A percentile compares a stretch with the other conserved stretches of the same genome.
Evolutionary conservation across 2,888 invertebrate species (phyloP).

Genomic region (Danaus chrysippus): DNA sequence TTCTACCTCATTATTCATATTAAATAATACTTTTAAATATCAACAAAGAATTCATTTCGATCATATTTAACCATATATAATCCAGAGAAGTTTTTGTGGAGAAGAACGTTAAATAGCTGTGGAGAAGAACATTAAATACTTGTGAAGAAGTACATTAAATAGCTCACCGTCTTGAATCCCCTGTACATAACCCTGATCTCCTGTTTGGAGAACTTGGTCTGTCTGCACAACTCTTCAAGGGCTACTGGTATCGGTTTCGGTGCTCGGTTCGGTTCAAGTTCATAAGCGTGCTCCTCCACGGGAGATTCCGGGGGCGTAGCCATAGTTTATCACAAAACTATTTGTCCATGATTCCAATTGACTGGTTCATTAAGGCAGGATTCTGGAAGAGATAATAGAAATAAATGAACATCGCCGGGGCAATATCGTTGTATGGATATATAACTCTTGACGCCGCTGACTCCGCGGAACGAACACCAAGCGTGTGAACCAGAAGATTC

Average conservation of each 20-base stretch:
- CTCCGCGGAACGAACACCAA: too few species aligned
- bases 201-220: constrained; percentile 96
- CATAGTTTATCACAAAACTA: constrained; percentile 68
- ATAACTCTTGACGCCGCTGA: too few species aligned
- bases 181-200: constrained; percentile 98
- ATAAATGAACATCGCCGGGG: too few species aligned
- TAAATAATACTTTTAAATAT: too few species aligned
- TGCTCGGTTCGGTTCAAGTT: constrained; percentile 87
- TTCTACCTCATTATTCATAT: too few species aligned
- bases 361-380: constrained; percentile 8
- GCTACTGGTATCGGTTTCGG: constrained; percentile 92
- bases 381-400: too few species aligned
- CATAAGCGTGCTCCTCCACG: constrained; percentile 91
- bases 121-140: background rate
- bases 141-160: background rate
- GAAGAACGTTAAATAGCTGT: background rate
- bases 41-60: too few species aligned
- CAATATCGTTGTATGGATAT: too few species aligned
- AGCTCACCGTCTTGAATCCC: constrained; percentile 95
- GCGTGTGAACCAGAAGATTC: too few species aligned
- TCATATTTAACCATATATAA: too few species aligned
- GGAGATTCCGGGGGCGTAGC: constrained; percentile 93
- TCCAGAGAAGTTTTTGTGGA: too few species aligned
- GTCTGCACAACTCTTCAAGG: constrained; percentile 92
- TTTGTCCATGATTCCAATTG: too few species aligned